These are phyloP conservation scores for Castor canadensis DNA, from an alignment of 2,113 vertebrate genomes.

Conservation along the genomic window DNA sequence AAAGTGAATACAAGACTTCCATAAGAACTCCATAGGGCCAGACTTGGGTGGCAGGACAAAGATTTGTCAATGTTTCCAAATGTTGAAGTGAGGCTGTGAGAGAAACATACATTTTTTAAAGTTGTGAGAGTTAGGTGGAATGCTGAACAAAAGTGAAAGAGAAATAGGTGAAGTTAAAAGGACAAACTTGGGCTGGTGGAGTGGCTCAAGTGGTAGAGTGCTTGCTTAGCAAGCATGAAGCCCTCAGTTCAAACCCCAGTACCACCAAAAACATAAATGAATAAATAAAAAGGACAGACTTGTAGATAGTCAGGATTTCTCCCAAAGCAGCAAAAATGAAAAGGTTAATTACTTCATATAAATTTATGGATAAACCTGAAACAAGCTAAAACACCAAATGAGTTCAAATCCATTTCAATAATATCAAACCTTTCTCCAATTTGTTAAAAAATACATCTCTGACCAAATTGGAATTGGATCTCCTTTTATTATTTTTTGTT, in stretches of 20 bases:
- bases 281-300: not conserved
- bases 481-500: conserved; percentile 12
- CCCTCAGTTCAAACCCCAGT: too few relatives aligned
- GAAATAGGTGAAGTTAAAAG: not conserved
- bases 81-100: not conserved
- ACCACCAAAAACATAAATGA: too few relatives aligned
- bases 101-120: not conserved
- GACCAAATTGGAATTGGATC: not conserved
- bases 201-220: too few relatives aligned
- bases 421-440: not conserved
- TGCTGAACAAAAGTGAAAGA: not conserved
- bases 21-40: not conserved
- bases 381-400: not conserved
- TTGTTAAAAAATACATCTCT: not conserved
- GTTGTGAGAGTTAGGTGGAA: not conserved
- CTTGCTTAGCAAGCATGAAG: too few relatives aligned
- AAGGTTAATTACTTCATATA: not conserved
- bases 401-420: not conserved
- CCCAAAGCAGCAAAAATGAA: not conserved
- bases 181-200: not conserved
- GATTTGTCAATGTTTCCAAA: not conserved
- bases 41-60: not conserved
- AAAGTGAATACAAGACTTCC: not conserved
- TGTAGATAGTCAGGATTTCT: not conserved
- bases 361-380: not conserved